These are phyloP conservation scores for Hippoglossus stenolepis DNA, from an alignment of 2,113 vertebrate genomes.

Conservation along the genomic window DNA sequence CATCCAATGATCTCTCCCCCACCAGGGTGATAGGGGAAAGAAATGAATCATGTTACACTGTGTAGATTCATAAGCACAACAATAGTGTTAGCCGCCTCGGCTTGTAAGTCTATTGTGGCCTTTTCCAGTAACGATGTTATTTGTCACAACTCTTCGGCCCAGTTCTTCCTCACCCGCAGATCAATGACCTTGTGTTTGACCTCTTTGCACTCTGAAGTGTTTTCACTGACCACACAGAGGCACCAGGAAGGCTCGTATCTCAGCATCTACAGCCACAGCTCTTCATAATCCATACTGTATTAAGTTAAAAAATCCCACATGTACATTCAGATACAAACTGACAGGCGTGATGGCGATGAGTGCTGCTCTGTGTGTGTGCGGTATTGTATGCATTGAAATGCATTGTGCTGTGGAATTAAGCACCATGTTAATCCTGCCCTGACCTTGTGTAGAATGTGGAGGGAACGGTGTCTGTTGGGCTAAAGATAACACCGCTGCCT, in stretches of 20 bases:
- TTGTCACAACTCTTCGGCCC: constrained; percentile 38
- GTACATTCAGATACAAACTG: constrained; percentile 9
- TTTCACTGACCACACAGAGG: not conserved
- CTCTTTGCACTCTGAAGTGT: constrained; percentile 7
- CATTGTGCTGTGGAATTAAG: constrained; percentile 66
- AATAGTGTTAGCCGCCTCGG: constrained; percentile 51
- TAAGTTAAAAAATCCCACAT: not conserved
- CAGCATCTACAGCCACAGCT: not conserved
- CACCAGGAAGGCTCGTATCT: not conserved
- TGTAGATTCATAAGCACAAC: constrained; percentile 49
- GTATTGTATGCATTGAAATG: constrained; percentile 52
- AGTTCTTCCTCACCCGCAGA: constrained; percentile 21
- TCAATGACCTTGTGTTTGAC: constrained; percentile 21
- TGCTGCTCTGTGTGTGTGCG: constrained; percentile 11
- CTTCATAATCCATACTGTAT: not conserved
- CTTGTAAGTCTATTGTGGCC: constrained; percentile 55
- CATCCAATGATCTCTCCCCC: constrained; percentile 71
- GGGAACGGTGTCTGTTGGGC: constrained; percentile 65
- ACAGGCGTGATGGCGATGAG: not conserved
- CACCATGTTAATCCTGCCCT: constrained; percentile 71
- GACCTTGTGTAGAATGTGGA: constrained; percentile 73
- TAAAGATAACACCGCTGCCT: constrained; percentile 74
- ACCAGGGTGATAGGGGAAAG: constrained; percentile 57
- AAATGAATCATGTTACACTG: constrained; percentile 60
- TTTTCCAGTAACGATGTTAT: constrained; percentile 47